Evolutionary conservation across 1,140 invertebrate genomes (phyloP).

Genomic region (Scaptomyza pallida): DNA sequence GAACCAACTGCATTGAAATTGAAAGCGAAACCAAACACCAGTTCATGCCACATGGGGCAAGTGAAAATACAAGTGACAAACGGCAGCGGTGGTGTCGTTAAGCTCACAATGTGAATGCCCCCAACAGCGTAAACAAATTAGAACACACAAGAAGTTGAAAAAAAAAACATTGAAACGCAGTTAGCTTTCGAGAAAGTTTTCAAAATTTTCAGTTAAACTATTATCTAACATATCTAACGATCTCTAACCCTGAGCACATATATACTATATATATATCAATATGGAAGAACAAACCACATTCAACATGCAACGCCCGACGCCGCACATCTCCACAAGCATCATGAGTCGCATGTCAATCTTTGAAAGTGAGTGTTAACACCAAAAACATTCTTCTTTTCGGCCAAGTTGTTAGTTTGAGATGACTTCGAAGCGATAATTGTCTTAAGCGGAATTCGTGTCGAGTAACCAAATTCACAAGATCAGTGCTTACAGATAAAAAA

Average conservation of each 20-base stretch:
- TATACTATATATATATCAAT: background rate
- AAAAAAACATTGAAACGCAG: background rate
- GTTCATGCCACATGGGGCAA: conserved; percentile 11
- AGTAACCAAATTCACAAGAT: background rate
- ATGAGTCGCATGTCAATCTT: conserved; percentile 80
- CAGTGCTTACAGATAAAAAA: background rate
- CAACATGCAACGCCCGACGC: conserved; percentile 66
- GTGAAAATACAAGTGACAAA: conserved; percentile 37
- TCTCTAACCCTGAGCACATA: background rate
- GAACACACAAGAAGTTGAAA: conserved; percentile 6
- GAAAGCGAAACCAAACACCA: background rate
- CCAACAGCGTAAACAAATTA: background rate
- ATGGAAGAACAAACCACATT: conserved; percentile 14
- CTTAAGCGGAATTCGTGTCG: conserved; percentile 3
- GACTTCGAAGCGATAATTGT: background rate
- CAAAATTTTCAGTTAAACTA: too few relatives aligned
- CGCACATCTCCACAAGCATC: conserved; percentile 72
- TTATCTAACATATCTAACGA: too few relatives aligned
- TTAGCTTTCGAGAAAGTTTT: background rate
- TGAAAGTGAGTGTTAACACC: conserved; percentile 68
- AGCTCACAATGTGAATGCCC: conserved; percentile 12
- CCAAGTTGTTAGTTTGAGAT: too few relatives aligned
- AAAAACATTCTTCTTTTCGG: conserved; percentile 1
- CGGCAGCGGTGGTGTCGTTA: conserved; percentile 22
- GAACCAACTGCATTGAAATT: conserved; percentile 44